Evolutionary conservation across 2,113 vertebrate species (phyloP), one percentile per base, ranked within the genome.

Genomic region (Melanerpes aurifrons): DNA sequence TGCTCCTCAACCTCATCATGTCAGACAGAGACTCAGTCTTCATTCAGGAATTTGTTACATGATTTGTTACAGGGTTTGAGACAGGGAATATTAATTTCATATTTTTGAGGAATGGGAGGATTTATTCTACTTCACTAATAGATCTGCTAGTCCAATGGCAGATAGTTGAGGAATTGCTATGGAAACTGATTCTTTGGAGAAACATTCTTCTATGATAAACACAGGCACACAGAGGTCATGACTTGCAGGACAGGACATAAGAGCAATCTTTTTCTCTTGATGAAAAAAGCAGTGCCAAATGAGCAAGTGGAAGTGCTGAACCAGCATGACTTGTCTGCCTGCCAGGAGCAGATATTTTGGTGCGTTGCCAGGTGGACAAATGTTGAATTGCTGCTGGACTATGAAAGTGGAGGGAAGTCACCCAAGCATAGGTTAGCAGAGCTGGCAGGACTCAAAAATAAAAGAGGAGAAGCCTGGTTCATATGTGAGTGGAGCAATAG

Each of bases 281-380:
- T 76, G 70, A 79, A 89, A 86, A 92, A 84, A 90, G 47, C 35
- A 50, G 35, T 67, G 66, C 67, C 77, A 96, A 92, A 92, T 37
- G 86, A 92, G 29, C 58, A 84, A 94, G 62, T 82, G 70, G 73
- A 94, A 79, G 26, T 89, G 83, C 89, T 96, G 81, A 93, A 82
- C 56, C 59, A 92, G 70, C 74, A 59, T 0, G 9, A 59, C 29
- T 91, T 87, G 37, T 79, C 70, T 35, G 45, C 35, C 83, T 82
- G 91, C 86, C 81, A 92, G 70, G 56, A 93, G 24, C 56, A 93
- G 74, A 57, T 70, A 70, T 82, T 87, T 76, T 94, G 89, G 61
- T 82, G 31, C 20, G 6, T 28, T 94, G 73, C 92, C 96, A 92
- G 59, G 9, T 90, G 47, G 70, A 79, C 83, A 92, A 96, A 82